These are phyloP conservation scores for Zosterops borbonicus DNA, from an alignment of 2,113 vertebrate species.

Conservation along the genomic window DNA sequence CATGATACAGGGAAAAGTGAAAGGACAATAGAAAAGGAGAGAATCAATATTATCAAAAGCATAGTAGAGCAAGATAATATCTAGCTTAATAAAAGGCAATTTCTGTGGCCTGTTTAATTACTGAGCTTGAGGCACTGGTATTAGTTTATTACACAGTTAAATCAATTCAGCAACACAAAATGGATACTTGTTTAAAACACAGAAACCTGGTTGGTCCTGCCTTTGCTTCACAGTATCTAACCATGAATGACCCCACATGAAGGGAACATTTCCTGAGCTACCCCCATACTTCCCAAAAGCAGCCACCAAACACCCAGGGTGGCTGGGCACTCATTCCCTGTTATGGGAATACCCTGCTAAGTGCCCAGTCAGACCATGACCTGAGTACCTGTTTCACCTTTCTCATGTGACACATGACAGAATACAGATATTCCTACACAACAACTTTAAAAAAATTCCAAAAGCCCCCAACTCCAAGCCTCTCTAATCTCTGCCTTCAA, in stretches of 20 bases:
- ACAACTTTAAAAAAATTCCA: accelerated
- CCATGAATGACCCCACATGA: background rate
- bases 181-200: background rate
- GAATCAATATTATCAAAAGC: background rate
- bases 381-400: background rate
- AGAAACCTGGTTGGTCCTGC: background rate
- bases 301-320: background rate
- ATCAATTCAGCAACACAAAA: background rate
- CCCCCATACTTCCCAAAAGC: background rate
- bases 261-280: background rate
- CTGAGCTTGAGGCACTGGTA: background rate
- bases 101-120: background rate
- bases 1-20: background rate
- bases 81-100: background rate
- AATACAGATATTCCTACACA: background rate
- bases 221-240: background rate
- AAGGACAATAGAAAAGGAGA: background rate
- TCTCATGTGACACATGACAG: accelerated
- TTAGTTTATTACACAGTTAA: background rate
- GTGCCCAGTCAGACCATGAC: background rate
- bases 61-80: background rate
- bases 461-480: accelerated
- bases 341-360: background rate
- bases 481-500: background rate
- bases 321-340: background rate